Evolutionary conservation across 64 coral and sea anemone genomes (phyloP).

Genomic region (Montipora foliosa): DNA sequence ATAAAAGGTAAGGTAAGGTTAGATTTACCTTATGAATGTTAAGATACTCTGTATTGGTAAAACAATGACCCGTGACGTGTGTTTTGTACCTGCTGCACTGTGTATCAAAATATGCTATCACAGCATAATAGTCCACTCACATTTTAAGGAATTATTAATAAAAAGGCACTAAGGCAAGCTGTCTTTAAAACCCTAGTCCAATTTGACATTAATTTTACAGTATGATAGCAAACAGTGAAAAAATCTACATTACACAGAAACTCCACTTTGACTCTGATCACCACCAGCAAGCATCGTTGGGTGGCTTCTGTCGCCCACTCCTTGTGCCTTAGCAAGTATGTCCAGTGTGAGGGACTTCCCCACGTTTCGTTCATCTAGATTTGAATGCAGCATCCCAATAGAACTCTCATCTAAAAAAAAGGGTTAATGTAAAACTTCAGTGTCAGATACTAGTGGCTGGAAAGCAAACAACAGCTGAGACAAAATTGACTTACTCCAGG

Average conservation of each 20-base stretch:
- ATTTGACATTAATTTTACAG: too few relatives aligned
- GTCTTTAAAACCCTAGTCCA: too few relatives aligned
- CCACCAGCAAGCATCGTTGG: not conserved
- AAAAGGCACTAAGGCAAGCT: too few relatives aligned
- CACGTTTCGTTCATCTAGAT: constrained; percentile 29
- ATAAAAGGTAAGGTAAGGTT: too few relatives aligned
- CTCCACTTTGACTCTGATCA: not conserved
- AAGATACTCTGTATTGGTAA: too few relatives aligned
- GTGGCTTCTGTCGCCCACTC: not conserved
- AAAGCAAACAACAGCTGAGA: not conserved
- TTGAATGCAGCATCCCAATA: constrained; percentile 47
- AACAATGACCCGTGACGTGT: too few relatives aligned
- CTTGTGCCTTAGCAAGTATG: constrained; percentile 34
- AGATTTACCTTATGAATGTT: too few relatives aligned
- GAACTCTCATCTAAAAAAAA: constrained; percentile 56
- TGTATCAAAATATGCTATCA: too few relatives aligned
- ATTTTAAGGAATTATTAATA: too few relatives aligned
- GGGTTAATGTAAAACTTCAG: not conserved
- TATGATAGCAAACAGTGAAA: not conserved
- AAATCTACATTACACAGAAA: not conserved
- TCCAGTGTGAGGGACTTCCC: constrained; percentile 47
- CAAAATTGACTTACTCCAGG: not conserved
- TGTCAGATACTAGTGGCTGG: not conserved
- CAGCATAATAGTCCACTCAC: too few relatives aligned
- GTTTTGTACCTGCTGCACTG: too few relatives aligned